Conservation (phyloP, 2,797 vertebrate species). For the Sebastes matsubarae region DNA sequence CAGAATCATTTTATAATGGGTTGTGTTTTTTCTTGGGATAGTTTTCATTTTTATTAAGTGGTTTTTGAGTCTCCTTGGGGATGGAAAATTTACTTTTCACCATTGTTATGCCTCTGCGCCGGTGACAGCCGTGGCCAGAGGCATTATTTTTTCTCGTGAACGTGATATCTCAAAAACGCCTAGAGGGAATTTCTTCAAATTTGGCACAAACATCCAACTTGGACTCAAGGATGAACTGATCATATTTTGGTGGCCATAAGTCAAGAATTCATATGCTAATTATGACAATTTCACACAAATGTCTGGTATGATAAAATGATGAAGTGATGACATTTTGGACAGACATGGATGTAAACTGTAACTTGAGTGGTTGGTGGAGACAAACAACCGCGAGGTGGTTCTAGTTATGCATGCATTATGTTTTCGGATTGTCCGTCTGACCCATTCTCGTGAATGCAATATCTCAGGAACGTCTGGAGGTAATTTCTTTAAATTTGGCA, state of each 20-base stretch:
- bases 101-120: background rate
- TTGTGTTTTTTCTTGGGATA: background rate
- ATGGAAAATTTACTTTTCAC: background rate
- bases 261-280: too few species aligned
- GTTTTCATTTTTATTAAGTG: background rate
- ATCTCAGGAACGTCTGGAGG: too few species aligned
- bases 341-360: too few species aligned
- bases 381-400: too few species aligned
- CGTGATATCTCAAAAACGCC: background rate
- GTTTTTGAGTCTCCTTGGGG: background rate
- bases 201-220: background rate
- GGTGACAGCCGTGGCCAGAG: too few species aligned
- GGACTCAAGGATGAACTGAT: background rate
- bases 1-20: background rate
- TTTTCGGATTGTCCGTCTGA: accelerated
- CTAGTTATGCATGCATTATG: accelerated
- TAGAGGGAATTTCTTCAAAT: background rate
- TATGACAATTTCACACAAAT: too few species aligned
- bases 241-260: background rate
- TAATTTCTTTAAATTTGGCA: too few species aligned
- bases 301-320: too few species aligned
- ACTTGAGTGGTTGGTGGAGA: too few species aligned
- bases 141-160: too few species aligned
- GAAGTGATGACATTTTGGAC: too few species aligned
- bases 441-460: accelerated